These are phyloP conservation scores for Mola mola DNA, from an alignment of 2,113 vertebrate species.

Conservation along the genomic window DNA sequence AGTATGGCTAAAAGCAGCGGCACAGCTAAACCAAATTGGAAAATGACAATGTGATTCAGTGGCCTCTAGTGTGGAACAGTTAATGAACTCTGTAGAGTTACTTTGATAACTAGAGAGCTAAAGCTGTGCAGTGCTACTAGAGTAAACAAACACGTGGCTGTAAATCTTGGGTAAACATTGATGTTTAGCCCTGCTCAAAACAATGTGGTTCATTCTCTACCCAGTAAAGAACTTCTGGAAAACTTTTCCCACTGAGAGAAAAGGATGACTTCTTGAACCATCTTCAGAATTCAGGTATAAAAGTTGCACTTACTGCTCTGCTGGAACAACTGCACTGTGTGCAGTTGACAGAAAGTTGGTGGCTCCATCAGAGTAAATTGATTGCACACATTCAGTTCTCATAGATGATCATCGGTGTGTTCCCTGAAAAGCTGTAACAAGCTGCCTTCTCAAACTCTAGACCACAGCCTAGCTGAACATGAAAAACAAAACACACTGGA, in stretches of 20 bases:
- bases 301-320: no score
- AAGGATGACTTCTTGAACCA: no score
- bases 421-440: no score
- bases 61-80: constrained; percentile 57
- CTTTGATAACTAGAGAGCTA: constrained; percentile 47
- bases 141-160: constrained; percentile 49
- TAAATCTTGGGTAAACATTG: constrained; percentile 41
- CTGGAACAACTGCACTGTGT: no score
- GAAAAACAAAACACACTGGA: no score
- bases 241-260: constrained; percentile 27
- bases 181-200: constrained; percentile 35
- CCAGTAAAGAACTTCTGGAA: constrained; percentile 18
- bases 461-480: no score
- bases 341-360: no score
- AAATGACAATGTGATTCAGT: constrained; percentile 67
- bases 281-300: no score
- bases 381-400: no score
- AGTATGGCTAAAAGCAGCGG: constrained; percentile 59
- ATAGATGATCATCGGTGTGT: no score
- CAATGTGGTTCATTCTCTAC: constrained; percentile 13
- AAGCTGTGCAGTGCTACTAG: constrained; percentile 27
- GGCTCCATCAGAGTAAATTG: no score
- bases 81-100: constrained; percentile 63
- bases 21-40: constrained; percentile 59
- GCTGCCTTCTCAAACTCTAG: no score